These are phyloP conservation scores for Alethe diademata DNA, from an alignment of 2,113 vertebrate genomes.

Conservation along the genomic window DNA sequence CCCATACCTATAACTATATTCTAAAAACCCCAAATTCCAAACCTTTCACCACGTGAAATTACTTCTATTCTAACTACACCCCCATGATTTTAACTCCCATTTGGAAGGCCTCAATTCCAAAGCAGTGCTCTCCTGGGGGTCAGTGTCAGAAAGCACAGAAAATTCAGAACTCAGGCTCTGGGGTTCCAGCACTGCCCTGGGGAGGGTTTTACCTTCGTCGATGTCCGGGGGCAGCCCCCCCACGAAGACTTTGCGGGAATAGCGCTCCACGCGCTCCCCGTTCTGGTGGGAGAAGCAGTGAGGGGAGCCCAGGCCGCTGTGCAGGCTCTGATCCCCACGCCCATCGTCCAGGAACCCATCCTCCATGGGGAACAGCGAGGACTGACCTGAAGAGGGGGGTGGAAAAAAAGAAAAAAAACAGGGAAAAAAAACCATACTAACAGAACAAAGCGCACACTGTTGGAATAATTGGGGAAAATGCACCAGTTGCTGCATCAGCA, in stretches of 20 bases:
- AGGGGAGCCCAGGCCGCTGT: slow-evolving; percentile 88
- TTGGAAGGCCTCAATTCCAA: too few species aligned
- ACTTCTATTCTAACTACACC: too few species aligned
- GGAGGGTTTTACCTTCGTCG: slow-evolving; percentile 87
- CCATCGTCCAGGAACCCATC: slow-evolving; percentile 96
- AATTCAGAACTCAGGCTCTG: too few species aligned
- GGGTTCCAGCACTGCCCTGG: background rate
- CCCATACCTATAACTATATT: too few species aligned
- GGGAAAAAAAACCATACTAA: slow-evolving; percentile 48
- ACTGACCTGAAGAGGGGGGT: slow-evolving; percentile 82
- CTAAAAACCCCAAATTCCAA: too few species aligned
- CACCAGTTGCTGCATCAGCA: background rate
- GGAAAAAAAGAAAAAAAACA: background rate
- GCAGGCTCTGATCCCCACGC: slow-evolving; percentile 88
- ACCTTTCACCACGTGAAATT: too few species aligned
- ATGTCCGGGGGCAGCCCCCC: slow-evolving; percentile 97
- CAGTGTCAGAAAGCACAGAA: too few species aligned
- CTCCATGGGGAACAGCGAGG: slow-evolving; percentile 97
- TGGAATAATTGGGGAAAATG: background rate
- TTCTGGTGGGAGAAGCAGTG: slow-evolving; percentile 98
- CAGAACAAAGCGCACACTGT: slow-evolving; percentile 24
- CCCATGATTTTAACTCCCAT: too few species aligned
- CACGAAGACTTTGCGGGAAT: slow-evolving; percentile 97
- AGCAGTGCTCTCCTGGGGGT: too few species aligned
- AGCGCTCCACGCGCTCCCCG: slow-evolving; percentile 93